Base-by-base conservation (phyloP, 92 coral and sea anemone species). In the Anthopleura xanthogrammica region DNA sequence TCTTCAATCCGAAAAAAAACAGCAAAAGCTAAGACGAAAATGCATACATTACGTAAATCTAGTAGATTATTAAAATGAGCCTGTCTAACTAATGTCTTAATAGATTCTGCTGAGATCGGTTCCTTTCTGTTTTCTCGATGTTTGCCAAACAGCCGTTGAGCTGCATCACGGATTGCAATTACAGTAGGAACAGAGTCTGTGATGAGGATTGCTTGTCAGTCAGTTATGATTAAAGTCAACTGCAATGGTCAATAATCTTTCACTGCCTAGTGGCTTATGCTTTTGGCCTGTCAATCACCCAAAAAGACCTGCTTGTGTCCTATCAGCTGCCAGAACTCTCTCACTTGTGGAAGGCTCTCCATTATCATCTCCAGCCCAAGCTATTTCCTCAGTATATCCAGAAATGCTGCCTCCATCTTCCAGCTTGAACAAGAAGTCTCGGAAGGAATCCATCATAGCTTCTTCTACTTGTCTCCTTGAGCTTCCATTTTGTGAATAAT, bases 251-350 rank as follows among this genome's bases (percentile, higher is more conserved):
- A n/a, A n/a, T n/a, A 85, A 42, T 56, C 62, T 66, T 68, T 88
- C 80, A 16, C 77, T 62, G n/a, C n/a, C n/a, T n/a, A 91, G 43
- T 36, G 89, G 91, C 77, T 54, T 83, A 81, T 91, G 94, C 80
- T 86, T 88, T 81, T 91, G 91, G 46, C 91, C 91, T 29, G 91
- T 91, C 48, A 91, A 77, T 91, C 91, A 91, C 4, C 88, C 90
- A 84, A 91, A 23, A 65, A 85, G 70, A 39, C 90, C 91, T 55
- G n/a, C 88, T 80, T 87, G 86, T 50, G 86, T 68, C 19, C 77
- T 64, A 76, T 88, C 91, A 75, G 88, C n/a, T n/a, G n/a, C n/a
- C n/a, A n/a, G n/a, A n/a, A n/a, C n/a, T n/a, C n/a, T n/a, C n/a
- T n/a, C n/a, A n/a, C n/a, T 22, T 22, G 0, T 22, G 7, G 0